Percentiles rank a stretch among this genome's conserved stretches.
Evolutionary conservation across 1,140 invertebrate genomes (phyloP).

Genomic region (Agrypnia vestita): DNA sequence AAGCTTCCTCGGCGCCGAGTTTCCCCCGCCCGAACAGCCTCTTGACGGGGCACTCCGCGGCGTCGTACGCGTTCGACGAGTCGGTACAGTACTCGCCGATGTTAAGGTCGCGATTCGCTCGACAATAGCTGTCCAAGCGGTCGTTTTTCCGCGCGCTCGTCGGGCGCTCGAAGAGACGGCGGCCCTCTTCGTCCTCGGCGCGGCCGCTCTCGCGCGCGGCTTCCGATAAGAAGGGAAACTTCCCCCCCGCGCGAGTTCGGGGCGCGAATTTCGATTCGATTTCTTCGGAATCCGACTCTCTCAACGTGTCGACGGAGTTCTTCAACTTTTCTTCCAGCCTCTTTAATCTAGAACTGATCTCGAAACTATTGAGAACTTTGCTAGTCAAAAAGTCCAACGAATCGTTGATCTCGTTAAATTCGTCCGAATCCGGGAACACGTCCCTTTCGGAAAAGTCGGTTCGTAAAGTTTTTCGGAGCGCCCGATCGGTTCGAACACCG

Average conservation of each 20-base stretch:
- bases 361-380: slow-evolving; percentile 41
- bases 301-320: not conserved
- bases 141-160: not conserved
- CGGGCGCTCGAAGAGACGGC: not conserved
- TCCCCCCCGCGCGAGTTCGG: not conserved
- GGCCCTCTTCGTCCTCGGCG: not conserved
- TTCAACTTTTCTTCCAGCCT: slow-evolving; percentile 28
- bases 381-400: slow-evolving; percentile 27
- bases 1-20: not conserved
- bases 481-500: not conserved
- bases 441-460: too few species aligned
- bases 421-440: too few species aligned
- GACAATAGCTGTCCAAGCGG: not conserved
- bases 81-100: slow-evolving; percentile 25
- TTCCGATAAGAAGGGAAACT: not conserved
- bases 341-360: slow-evolving; percentile 39
- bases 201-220: not conserved
- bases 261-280: not conserved
- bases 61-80: not conserved
- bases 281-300: not conserved
- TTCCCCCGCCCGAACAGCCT: not conserved
- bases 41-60: slow-evolving; percentile 3
- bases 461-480: too few species aligned
- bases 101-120: slow-evolving; percentile 24
- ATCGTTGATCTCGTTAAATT: not conserved